These are phyloP conservation scores for Cebidichthys violaceus DNA, from an alignment of 2,113 vertebrate genomes.

Conservation along the genomic window DNA sequence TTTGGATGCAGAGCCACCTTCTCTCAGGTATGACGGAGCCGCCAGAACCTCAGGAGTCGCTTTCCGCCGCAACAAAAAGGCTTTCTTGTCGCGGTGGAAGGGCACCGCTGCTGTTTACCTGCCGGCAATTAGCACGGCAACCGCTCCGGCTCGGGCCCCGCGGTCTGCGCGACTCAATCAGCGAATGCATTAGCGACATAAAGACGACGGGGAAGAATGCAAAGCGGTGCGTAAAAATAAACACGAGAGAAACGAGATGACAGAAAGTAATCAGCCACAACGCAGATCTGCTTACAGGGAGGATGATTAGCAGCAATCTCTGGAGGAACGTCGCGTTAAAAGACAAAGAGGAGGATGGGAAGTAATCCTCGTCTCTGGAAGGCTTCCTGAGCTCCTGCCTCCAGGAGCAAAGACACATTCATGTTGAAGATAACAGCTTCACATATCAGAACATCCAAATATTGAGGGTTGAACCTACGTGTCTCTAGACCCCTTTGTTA, in stretches of 20 bases:
- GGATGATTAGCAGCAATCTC: conserved; percentile 32
- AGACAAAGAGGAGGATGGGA: conserved; percentile 20
- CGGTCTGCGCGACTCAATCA: conserved; percentile 37
- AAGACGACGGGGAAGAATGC: conserved; percentile 25
- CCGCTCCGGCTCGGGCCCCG: conserved; percentile 24
- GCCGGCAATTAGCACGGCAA: conserved; percentile 64
- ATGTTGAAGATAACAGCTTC: neutral
- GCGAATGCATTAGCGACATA: conserved; percentile 31
- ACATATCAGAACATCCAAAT: neutral
- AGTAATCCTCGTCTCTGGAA: conserved; percentile 12
- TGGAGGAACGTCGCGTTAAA: neutral
- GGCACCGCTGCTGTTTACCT: conserved; percentile 39
- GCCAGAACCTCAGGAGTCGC: conserved; percentile 35
- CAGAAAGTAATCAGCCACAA: conserved; percentile 34
- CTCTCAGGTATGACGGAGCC: conserved; percentile 50
- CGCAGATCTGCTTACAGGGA: conserved; percentile 20
- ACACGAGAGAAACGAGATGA: conserved; percentile 33
- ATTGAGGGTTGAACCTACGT: neutral
- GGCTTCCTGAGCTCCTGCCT: neutral
- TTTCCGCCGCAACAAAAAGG: conserved; percentile 5
- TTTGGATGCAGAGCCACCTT: conserved; percentile 53
- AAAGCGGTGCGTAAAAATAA: conserved; percentile 38
- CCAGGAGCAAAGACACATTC: neutral
- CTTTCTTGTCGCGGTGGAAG: conserved; percentile 26
- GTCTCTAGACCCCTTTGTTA: too few relatives aligned